Evolutionary conservation across 2,888 invertebrate species (phyloP), one percentile per base, ranked within the genome.

Genomic region (Camponotus fellah): DNA sequence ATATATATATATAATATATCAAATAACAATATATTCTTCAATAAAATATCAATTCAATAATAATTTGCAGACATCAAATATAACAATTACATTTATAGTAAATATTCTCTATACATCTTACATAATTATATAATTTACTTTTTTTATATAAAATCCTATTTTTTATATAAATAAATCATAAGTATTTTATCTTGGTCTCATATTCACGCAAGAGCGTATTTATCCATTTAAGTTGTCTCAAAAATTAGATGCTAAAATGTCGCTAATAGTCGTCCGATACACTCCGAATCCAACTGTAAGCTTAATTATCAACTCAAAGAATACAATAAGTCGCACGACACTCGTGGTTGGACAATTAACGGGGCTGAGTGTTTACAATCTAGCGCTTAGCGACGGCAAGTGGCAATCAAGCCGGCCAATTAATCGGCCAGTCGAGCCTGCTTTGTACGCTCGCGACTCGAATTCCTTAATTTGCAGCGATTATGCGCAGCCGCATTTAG

Each of bases 291-390:
- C 32, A 49, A n/a, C 3, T 32, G 14, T 66, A 81, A 76, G 88
- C 83, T 89, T 88, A 89, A 88, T 88, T 89, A 88, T 89, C 84
- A 89, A 84, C 87, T 89, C 71, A 75, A 81, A 68, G 77, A 66
- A 56, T 46, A 81, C 86, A 85, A 84, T 79, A 85, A 88, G 82
- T 88, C 90, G 89, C 90, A 90, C 87, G 87, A 89, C 88, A 87
- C 86, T 87, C 88, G 88, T 69, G 14, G 58, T 84, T 86, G 88
- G 89, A 91, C 90, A 92, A 92, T 93, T 93, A 93, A 88, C 88
- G 84, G 75, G 84, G 90, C 84, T 53, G 89, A 93, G 92, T 93
- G 93, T 93, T 93, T 93, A 91, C 92, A 92, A 92, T 93, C 92
- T 92, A 93, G 89, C 90, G 90, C 88, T 90, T 91, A 89, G 91